These are phyloP conservation scores for Metopolophium dirhodum DNA, from an alignment of 1,140 invertebrate species.

Conservation along the genomic window DNA sequence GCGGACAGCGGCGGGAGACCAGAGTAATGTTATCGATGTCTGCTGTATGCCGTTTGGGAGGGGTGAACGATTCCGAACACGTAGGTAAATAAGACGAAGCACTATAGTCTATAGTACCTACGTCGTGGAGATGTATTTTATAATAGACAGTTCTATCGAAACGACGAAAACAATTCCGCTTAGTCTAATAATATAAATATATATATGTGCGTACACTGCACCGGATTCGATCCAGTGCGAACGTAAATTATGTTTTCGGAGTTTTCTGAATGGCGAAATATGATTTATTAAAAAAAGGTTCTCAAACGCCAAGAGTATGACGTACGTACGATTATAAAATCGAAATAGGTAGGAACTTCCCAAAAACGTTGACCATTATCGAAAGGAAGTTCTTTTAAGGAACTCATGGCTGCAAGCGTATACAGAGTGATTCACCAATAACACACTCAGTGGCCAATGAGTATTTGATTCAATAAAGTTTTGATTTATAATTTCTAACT, in stretches of 20 bases:
- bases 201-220: no score
- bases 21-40: not conserved
- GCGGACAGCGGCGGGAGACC: not conserved
- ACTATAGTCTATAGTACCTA: no score
- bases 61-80: not conserved
- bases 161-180: not conserved
- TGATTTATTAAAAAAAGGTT: constrained; percentile 30
- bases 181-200: not conserved
- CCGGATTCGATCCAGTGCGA: not conserved
- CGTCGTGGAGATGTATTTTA: not conserved
- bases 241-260: not conserved
- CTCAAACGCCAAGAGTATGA: not conserved
- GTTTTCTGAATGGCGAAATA: not conserved
- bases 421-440: no score
- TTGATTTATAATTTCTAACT: no score
- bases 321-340: not conserved
- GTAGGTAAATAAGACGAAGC: not conserved
- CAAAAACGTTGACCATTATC: no score
- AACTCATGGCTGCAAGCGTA: no score
- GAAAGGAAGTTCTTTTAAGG: no score
- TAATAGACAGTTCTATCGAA: not conserved
- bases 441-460: no score
- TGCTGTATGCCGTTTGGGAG: not conserved
- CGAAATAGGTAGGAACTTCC: no score
- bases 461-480: no score